These are phyloP conservation scores for Polia nebulosa DNA, from an alignment of 2,888 invertebrate genomes.

Conservation along the genomic window DNA sequence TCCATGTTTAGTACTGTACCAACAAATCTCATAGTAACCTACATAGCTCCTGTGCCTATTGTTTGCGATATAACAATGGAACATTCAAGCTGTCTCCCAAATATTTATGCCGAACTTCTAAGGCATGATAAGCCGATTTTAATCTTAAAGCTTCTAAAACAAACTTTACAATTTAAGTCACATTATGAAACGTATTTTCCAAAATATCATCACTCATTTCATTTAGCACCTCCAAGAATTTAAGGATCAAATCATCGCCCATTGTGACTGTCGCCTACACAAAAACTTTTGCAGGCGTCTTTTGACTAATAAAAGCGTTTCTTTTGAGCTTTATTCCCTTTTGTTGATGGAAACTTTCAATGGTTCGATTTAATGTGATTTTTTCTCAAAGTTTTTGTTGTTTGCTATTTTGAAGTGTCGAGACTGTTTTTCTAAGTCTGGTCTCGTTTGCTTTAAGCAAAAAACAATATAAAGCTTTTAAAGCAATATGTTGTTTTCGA, in stretches of 20 bases:
- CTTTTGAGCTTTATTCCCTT: constrained; percentile 51
- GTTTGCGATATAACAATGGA: neutral
- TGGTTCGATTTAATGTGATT: constrained; percentile 43
- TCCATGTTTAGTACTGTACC: neutral
- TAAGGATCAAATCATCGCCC: constrained; percentile 56
- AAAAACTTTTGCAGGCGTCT: constrained; percentile 51
- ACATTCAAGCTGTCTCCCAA: constrained; percentile 11
- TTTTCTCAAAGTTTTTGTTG: constrained; percentile 23
- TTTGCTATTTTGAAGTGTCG: constrained; percentile 21
- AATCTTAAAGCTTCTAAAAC: constrained; percentile 26
- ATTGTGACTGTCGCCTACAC: constrained; percentile 56
- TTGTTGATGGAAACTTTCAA: constrained; percentile 49
- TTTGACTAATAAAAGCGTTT: constrained; percentile 63
- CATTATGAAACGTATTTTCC: constrained; percentile 33
- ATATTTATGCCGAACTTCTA: constrained; percentile 19
- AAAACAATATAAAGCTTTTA: too few species aligned
- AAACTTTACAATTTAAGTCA: constrained; percentile 22
- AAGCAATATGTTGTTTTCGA: constrained; percentile 25
- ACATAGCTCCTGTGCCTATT: neutral
- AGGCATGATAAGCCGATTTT: constrained; percentile 20
- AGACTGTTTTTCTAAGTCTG: constrained; percentile 15
- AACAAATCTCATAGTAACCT: neutral
- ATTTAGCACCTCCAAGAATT: constrained; percentile 52
- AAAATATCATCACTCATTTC: constrained; percentile 59
- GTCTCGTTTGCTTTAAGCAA: neutral